A percentile compares a stretch with the other conserved stretches of the same genome.
Evolutionary conservation across 2,113 vertebrate genomes (phyloP).

Genomic region (Psilopogon haemacephalus): DNA sequence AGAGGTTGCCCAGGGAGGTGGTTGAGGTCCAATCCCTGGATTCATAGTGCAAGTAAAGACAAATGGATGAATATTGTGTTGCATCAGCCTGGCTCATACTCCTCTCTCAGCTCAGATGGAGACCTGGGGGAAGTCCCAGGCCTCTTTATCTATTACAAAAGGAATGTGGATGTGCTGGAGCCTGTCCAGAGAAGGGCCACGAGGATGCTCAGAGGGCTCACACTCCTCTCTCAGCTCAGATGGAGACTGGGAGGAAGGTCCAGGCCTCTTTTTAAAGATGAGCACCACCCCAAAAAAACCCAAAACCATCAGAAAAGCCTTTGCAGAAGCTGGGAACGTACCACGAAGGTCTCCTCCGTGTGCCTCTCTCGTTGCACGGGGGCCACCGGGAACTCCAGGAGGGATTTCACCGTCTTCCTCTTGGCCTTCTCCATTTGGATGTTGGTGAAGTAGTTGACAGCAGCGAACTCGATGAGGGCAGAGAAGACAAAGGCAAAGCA

Average conservation of each 20-base stretch:
- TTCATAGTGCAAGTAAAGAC: background rate
- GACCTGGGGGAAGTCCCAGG: background rate
- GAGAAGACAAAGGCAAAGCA: constrained; percentile 99
- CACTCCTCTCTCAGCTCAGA: background rate
- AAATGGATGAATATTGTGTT: background rate
- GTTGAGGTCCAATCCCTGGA: too few relatives aligned
- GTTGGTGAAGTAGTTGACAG: constrained; percentile 98
- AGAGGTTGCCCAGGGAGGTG: too few relatives aligned
- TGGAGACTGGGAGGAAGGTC: background rate
- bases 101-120: background rate
- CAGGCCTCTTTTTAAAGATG: background rate
- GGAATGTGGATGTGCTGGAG: too few relatives aligned
- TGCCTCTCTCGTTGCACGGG: constrained; percentile 80
- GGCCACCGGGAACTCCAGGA: constrained; percentile 77
- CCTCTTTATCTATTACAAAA: too few relatives aligned
- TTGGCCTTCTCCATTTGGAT: constrained; percentile 88
- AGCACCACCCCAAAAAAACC: background rate
- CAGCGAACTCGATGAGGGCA: constrained; percentile 97
- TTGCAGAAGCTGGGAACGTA: constrained; percentile 53
- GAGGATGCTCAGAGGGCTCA: too few relatives aligned
- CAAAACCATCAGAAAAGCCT: background rate
- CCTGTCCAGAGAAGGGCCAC: too few relatives aligned
- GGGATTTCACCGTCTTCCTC: constrained; percentile 85
- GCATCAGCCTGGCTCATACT: background rate
- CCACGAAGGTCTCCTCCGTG: constrained; percentile 81